Evolutionary conservation across 23 tunicate genomes (phyloP).

Genomic region (Clavelina lepadiformis): DNA sequence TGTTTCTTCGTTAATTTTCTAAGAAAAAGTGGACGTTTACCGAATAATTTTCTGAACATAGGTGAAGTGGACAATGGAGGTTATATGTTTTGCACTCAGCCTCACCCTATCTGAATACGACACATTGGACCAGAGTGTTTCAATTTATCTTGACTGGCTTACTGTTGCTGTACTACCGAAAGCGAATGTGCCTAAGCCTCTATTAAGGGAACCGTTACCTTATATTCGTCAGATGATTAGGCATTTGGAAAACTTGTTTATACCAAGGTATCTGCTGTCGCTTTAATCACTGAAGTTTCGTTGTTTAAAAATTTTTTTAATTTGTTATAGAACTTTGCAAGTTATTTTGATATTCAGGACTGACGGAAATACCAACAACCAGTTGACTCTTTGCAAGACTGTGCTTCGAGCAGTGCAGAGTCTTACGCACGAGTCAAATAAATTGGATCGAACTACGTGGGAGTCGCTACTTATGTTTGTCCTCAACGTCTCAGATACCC

Average conservation of each 20-base stretch:
- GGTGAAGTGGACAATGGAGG: slow-evolving; percentile 97
- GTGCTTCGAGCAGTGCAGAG: slow-evolving; percentile 56
- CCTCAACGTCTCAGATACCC: slow-evolving; percentile 56
- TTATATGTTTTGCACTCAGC: slow-evolving; percentile 76
- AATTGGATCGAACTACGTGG: slow-evolving; percentile 75
- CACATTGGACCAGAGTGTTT: slow-evolving; percentile 70
- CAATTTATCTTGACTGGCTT: slow-evolving; percentile 75
- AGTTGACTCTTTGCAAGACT: slow-evolving; percentile 54
- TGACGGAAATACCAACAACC: slow-evolving; percentile 36
- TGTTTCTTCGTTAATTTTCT: too few relatives aligned
- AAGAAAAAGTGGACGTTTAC: too few relatives aligned
- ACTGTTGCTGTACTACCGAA: slow-evolving; percentile 52
- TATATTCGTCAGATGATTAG: slow-evolving; percentile 62
- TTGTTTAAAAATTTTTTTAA: background rate
- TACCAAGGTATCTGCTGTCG: slow-evolving; percentile 76
- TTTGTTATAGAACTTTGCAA: background rate
- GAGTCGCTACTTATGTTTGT: slow-evolving; percentile 67
- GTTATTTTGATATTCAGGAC: slow-evolving; percentile 19
- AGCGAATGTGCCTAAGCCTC: slow-evolving; percentile 62
- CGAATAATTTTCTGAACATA: too few relatives aligned
- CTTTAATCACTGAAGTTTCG: background rate
- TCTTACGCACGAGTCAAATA: slow-evolving; percentile 31
- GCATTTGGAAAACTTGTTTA: slow-evolving; percentile 85
- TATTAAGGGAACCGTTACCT: slow-evolving; percentile 54
- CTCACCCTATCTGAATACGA: slow-evolving; percentile 64